phyloP scores from a whole-genome alignment of 2,113 vertebrate species.

The Anguilla japonica region DNA sequence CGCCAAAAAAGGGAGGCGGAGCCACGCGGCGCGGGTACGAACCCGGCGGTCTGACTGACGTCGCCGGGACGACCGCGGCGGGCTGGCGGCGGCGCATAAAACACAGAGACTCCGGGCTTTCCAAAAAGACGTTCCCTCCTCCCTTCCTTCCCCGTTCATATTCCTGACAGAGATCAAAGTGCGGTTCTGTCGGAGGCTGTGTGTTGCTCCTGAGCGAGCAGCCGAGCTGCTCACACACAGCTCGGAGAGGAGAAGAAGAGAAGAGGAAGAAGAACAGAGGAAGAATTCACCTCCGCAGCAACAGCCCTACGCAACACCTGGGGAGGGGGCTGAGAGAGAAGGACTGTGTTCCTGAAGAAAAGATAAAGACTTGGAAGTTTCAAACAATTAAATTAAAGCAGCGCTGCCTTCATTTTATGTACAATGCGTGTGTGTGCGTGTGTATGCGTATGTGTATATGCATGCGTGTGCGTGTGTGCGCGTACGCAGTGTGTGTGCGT shows the following conservation, averaged over 20 bases:
- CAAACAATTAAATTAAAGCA: neutral
- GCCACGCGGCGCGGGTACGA: neutral
- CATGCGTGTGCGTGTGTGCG: no score
- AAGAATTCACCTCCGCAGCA: neutral
- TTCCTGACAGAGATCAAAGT: constrained; percentile 29
- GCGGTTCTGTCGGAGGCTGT: neutral
- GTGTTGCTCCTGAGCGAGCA: neutral
- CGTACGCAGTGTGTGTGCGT: no score
- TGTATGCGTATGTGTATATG: neutral
- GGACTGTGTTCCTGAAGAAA: neutral
- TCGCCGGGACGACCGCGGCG: neutral
- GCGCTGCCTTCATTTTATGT: neutral
- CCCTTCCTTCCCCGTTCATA: neutral
- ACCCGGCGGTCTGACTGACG: neutral
- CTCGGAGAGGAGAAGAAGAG: neutral
- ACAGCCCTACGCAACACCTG: constrained; percentile 1
- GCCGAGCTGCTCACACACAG: neutral
- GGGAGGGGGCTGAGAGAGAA: neutral
- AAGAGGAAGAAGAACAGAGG: neutral
- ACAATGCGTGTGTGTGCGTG: neutral
- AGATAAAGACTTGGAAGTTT: neutral
- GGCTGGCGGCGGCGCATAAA: neutral
- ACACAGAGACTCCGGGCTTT: constrained; percentile 7
- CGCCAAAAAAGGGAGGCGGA: neutral
- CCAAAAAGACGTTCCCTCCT: no score